Percentiles rank a stretch among this genome's conserved stretches.
Evolutionary conservation across 2,888 invertebrate species (phyloP).

Genomic region (Cephus sareptanus): DNA sequence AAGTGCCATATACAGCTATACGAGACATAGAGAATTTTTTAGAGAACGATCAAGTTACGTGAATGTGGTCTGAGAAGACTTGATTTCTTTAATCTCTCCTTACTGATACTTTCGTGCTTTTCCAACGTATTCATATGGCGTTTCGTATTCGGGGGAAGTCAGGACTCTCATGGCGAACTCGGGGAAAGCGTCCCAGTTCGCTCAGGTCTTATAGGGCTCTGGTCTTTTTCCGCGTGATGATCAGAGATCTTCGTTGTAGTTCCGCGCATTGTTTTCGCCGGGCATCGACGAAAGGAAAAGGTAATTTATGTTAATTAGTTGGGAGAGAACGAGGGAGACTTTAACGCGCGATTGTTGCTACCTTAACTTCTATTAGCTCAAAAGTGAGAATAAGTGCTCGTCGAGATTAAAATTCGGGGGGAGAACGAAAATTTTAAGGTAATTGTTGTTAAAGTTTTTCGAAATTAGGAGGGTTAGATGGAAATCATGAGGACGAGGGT

Average conservation of each 20-base stretch:
- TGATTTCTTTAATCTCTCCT: neutral
- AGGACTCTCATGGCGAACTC: neutral
- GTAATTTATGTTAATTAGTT: neutral
- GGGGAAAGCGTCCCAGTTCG: neutral
- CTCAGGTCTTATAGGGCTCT: neutral
- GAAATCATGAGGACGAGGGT: neutral
- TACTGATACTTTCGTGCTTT: neutral
- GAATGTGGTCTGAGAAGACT: neutral
- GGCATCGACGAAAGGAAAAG: neutral
- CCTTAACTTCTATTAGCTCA: neutral
- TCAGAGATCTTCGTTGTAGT: neutral
- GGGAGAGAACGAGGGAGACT: neutral
- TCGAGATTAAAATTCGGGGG: neutral
- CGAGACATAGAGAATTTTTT: neutral
- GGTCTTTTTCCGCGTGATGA: neutral
- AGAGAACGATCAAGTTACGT: no score
- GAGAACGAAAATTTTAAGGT: neutral
- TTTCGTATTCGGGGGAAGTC: neutral
- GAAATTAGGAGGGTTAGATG: neutral
- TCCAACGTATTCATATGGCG: neutral
- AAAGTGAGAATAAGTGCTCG: neutral
- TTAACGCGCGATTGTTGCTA: neutral
- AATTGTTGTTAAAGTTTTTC: neutral
- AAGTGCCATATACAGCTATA: neutral
- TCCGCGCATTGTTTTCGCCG: neutral